phyloP scores from a whole-genome alignment of 2,797 vertebrate species.

The Thunnus albacares region DNA sequence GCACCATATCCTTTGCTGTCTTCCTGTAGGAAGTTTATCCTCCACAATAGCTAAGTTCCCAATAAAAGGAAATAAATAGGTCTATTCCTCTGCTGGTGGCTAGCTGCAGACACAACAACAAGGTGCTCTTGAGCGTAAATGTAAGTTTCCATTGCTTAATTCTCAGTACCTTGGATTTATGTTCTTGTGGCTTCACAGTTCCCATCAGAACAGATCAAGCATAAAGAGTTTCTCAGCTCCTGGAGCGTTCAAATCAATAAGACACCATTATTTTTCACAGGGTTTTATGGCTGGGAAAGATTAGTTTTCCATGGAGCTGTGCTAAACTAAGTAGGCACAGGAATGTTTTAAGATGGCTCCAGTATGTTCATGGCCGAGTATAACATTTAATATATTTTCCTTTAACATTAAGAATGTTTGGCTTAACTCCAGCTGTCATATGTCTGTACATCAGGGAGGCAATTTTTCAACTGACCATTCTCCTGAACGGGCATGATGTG shows the following conservation, averaged over 20 bases:
- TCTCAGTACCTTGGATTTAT: slow-evolving; percentile 43
- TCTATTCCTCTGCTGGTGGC: slow-evolving; percentile 37
- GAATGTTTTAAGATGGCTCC: slow-evolving; percentile 61
- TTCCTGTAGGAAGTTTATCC: slow-evolving; percentile 79
- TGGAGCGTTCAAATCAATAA: slow-evolving; percentile 68
- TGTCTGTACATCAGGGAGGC: slow-evolving; percentile 44
- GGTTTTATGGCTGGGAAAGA: slow-evolving; percentile 66
- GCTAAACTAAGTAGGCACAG: slow-evolving; percentile 52
- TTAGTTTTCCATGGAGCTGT: slow-evolving; percentile 56
- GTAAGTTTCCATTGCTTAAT: slow-evolving; percentile 64
- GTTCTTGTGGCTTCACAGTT: slow-evolving; percentile 48
- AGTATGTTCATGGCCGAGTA: slow-evolving; percentile 52
- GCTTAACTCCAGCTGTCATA: slow-evolving; percentile 47
- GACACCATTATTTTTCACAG: slow-evolving; percentile 62
- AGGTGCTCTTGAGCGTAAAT: slow-evolving; percentile 42
- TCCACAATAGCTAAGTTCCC: slow-evolving; percentile 58
- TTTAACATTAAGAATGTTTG: slow-evolving; percentile 50
- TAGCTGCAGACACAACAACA: slow-evolving; percentile 59
- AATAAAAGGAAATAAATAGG: slow-evolving; percentile 68
- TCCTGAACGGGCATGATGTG: slow-evolving; percentile 39
- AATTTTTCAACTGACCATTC: slow-evolving; percentile 47
- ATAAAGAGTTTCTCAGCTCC: slow-evolving; percentile 43
- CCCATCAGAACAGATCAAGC: slow-evolving; percentile 54
- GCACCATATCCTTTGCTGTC: slow-evolving; percentile 66
- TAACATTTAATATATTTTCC: slow-evolving; percentile 62